phyloP scores from a whole-genome alignment of 2,113 vertebrate genomes.

The Puma concolor region DNA sequence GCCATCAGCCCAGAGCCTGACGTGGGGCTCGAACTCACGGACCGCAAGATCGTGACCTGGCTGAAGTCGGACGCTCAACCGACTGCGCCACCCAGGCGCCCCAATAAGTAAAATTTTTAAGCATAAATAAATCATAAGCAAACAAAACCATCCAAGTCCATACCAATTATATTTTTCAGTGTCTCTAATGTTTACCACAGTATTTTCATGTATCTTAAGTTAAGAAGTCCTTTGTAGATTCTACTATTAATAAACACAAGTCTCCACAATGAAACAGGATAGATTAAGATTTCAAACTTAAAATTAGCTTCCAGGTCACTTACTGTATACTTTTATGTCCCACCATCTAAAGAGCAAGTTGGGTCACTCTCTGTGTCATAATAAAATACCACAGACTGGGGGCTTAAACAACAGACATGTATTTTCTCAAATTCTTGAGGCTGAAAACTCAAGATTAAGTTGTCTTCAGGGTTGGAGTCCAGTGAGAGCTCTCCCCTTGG shows the following conservation, averaged over 20 bases:
- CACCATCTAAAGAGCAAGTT: background rate
- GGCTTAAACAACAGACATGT: background rate
- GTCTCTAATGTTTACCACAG: background rate
- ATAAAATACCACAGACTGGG: background rate
- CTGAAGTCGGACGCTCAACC: too few species aligned
- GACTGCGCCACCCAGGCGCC: too few species aligned
- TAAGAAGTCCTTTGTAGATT: background rate
- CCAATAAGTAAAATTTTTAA: too few species aligned
- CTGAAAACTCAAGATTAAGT: background rate
- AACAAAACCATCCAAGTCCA: background rate
- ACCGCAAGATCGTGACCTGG: too few species aligned
- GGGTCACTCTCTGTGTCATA: background rate
- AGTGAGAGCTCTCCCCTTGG: background rate
- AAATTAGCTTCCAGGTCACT: background rate
- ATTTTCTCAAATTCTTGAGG: background rate
- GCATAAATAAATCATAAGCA: constrained; percentile 53
- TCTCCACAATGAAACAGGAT: background rate
- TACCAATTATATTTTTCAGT: background rate
- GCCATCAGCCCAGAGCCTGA: too few species aligned
- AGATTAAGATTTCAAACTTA: background rate
- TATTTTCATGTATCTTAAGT: constrained; percentile 55
- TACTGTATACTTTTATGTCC: background rate
- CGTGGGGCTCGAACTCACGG: too few species aligned
- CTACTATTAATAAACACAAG: background rate
- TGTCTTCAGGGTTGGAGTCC: background rate